Base-by-base conservation (phyloP, 2,113 vertebrate species). In the Conger conger region DNA sequence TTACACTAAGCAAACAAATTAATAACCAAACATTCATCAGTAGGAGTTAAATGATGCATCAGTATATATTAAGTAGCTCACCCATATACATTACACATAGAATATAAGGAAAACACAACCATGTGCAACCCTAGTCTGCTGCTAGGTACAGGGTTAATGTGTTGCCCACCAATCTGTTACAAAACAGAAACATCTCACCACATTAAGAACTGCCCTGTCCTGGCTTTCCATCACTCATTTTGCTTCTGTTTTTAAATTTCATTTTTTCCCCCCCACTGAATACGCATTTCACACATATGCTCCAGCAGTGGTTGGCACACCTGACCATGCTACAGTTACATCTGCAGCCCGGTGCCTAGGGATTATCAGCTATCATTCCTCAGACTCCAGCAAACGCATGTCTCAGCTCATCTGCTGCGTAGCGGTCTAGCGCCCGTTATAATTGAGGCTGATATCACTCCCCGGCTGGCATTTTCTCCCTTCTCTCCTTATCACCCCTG, bases 371-470 rank as follows among this genome's bases (percentile, higher is more conserved):
- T 91, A 93, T 92, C 91, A 91, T 86, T 85, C 36, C 78, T 87
- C 76, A 90, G 89, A 40, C 86, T 33, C 81, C 0, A 30, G 53
- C 79, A 88, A 84, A 91, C 85, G 87, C 79, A 40, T 83, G 89
- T 89, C 89, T 92, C 91, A 84, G 90, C 89, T 92, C 92, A 93
- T 93, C 92, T 93, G 90, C 90, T 11, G 81, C 87, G 91, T 87
- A 89, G 91, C 91, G 92, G 91, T 93, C 88, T 88, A 87, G 90
- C 93, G 93, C 93, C 87, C 88, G 80, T 91, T 90, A 92, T 94
- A 94, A 94, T 94, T 94, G 93, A 93, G 90, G 87, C 86, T 68
- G 91, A 93, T 93, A 92, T 87, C 88, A 83, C 90, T 92, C 87
- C 89, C 88, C 87, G 92, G 86, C 93, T 89, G 89, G 88, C 91